Conservation (phyloP, 1,140 invertebrate species). For the Dryas iulia region DNA sequence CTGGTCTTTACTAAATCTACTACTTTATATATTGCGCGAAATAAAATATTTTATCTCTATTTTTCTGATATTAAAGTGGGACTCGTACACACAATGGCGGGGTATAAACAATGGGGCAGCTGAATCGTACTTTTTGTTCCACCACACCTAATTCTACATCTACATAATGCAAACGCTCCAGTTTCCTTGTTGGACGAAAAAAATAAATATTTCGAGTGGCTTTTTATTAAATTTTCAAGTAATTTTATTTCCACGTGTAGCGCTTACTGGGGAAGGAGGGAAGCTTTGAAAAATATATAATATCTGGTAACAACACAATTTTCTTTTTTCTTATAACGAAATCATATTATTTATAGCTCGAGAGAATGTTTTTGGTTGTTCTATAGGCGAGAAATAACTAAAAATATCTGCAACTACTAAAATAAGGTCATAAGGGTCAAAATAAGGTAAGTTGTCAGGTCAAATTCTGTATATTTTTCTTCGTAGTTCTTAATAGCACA, state of each 20-base stretch:
- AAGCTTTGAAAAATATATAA: too few species aligned
- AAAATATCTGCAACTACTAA: too few species aligned
- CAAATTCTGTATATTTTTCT: too few species aligned
- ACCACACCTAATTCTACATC: slow-evolving; percentile 47
- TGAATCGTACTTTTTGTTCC: slow-evolving; percentile 54
- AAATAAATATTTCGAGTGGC: slow-evolving; percentile 34
- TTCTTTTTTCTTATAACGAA: too few species aligned
- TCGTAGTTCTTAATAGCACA: too few species aligned
- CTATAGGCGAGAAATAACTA: too few species aligned
- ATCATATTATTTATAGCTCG: too few species aligned
- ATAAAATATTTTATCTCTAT: slow-evolving; percentile 20
- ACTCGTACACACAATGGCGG: slow-evolving; percentile 21
- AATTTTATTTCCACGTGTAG: neutral
- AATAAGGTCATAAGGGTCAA: too few species aligned
- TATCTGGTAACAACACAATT: too few species aligned
- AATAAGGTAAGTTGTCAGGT: too few species aligned
- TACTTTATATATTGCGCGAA: neutral
- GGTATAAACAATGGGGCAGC: slow-evolving; percentile 41
- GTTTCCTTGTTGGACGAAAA: slow-evolving; percentile 26
- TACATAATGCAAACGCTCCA: slow-evolving; percentile 44
- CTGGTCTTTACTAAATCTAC: neutral
- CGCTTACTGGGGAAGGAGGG: neutral
- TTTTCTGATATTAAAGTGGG: slow-evolving; percentile 20
- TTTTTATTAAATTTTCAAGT: slow-evolving; percentile 27
- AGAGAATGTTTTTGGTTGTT: too few species aligned